These are phyloP conservation scores for Petrophora chlorosata DNA, from an alignment of 2,888 invertebrate genomes.

Conservation along the genomic window DNA sequence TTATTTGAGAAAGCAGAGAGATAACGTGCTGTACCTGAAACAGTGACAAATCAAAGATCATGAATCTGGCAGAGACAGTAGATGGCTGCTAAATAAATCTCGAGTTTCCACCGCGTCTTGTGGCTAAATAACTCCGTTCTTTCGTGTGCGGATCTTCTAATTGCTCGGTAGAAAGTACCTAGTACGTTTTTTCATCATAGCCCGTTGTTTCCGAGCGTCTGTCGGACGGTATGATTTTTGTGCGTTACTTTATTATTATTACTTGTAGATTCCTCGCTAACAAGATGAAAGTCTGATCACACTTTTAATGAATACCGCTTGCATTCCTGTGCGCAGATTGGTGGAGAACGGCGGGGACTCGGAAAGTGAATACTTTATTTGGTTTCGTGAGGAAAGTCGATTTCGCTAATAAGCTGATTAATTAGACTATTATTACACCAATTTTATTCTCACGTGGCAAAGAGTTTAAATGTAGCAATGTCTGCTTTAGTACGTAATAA, in stretches of 20 bases:
- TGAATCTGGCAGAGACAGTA: constrained; percentile 16
- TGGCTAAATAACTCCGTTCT: constrained; percentile 47
- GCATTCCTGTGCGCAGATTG: constrained; percentile 52
- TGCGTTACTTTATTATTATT: constrained; percentile 66
- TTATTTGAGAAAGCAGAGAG: constrained; percentile 13
- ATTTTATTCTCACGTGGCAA: constrained; percentile 6
- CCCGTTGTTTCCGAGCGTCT: constrained; percentile 40
- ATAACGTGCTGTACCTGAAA: constrained; percentile 7
- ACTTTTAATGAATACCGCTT: constrained; percentile 63
- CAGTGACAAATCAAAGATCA: constrained; percentile 26
- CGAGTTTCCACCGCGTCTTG: constrained; percentile 19
- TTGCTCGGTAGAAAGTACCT: constrained; percentile 74
- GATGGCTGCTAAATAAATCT: constrained; percentile 24
- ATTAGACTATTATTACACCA: constrained; percentile 20
- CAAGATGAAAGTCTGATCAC: constrained; percentile 77
- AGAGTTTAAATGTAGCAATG: neutral
- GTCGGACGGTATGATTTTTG: constrained; percentile 66
- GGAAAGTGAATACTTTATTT: constrained; percentile 46
- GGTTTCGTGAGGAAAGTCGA: constrained; percentile 42
- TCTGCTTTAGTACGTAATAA: neutral
- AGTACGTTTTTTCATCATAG: constrained; percentile 61
- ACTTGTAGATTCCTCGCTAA: constrained; percentile 66
- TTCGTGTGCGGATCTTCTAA: constrained; percentile 81
- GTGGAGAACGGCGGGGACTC: constrained; percentile 34
- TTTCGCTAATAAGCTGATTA: constrained; percentile 42